A percentile compares a stretch with the other conserved stretches of the same genome.
Evolutionary conservation across 1,140 invertebrate species (phyloP).

Genomic region (Lycorma delicatula): DNA sequence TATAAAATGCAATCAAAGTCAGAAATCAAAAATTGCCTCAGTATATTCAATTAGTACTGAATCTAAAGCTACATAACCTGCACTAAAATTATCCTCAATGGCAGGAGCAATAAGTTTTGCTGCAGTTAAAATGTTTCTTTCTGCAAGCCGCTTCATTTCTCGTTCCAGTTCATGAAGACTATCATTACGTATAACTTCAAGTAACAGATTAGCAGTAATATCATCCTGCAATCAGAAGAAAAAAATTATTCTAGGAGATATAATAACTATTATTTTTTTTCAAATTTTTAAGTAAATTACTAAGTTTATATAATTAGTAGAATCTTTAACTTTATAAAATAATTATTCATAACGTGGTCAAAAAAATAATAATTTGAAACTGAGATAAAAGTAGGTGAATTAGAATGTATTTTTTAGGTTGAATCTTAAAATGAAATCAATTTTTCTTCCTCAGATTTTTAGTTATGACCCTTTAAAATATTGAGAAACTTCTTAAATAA

Average conservation of each 20-base stretch:
- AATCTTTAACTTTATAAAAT: too few species aligned
- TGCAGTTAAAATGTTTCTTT: constrained; percentile 77
- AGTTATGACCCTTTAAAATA: too few species aligned
- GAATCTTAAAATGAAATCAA: too few species aligned
- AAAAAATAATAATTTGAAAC: too few species aligned
- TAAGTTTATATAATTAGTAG: too few species aligned
- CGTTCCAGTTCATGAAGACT: constrained; percentile 67
- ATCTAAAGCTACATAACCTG: too few species aligned
- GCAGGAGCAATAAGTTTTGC: constrained; percentile 88
- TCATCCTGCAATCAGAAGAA: constrained; percentile 48
- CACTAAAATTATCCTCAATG: constrained; percentile 68
- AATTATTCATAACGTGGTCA: too few species aligned
- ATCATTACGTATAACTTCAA: constrained; percentile 73
- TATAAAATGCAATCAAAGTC: background rate
- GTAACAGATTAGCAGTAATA: constrained; percentile 57
- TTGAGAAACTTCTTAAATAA: too few species aligned
- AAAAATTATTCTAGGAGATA: constrained; percentile 2
- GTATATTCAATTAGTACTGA: too few species aligned
- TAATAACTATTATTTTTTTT: background rate
- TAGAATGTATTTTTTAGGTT: too few species aligned
- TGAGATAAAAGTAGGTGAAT: too few species aligned
- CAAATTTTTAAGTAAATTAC: background rate
- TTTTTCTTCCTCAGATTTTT: too few species aligned
- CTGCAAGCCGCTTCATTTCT: constrained; percentile 64
- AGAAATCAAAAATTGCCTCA: constrained; percentile 2